Percentiles rank a stretch among this genome's conserved stretches.
Conservation (phyloP, 2,797 vertebrate species). For the Chromobotia macracanthus region DNA sequence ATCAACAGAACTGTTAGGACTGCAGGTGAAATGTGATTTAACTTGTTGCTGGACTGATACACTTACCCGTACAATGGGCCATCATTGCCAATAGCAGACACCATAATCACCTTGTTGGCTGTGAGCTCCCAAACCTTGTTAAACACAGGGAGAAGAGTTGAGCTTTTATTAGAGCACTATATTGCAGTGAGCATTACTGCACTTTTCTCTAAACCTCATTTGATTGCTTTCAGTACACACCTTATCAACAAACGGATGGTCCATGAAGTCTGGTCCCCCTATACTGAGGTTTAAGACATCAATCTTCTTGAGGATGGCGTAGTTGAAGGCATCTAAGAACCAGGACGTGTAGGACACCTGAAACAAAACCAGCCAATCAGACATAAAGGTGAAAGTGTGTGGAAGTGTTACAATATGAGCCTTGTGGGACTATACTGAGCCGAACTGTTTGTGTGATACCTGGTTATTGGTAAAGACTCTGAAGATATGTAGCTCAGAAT, state of each 20-base stretch:
- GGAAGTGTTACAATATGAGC: background rate
- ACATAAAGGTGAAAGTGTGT: background rate
- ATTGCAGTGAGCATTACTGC: background rate
- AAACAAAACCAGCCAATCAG: background rate
- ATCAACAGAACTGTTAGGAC: background rate
- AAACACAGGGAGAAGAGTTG: background rate
- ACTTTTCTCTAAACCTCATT: background rate
- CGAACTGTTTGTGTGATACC: slow-evolving; percentile 69
- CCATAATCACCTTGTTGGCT: slow-evolving; percentile 98
- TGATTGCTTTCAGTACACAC: slow-evolving; percentile 66
- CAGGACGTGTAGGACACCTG: slow-evolving; percentile 98
- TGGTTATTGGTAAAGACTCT: slow-evolving; percentile 99
- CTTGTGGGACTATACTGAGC: background rate
- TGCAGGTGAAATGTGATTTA: background rate
- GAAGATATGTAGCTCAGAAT: slow-evolving; percentile 98
- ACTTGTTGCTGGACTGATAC: background rate
- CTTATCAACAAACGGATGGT: slow-evolving; percentile 99
- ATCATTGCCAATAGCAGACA: slow-evolving; percentile 97
- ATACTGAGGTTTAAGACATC: slow-evolving; percentile 98
- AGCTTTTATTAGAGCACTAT: background rate
- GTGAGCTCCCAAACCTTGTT: slow-evolving; percentile 97
- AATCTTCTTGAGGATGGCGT: slow-evolving; percentile 97
- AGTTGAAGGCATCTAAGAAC: slow-evolving; percentile 99
- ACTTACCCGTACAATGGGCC: slow-evolving; percentile 96
- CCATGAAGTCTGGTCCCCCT: slow-evolving; percentile 98